Base-by-base conservation (phyloP, 64 coral and sea anemone genomes). In the Anthopleura sola region DNA sequence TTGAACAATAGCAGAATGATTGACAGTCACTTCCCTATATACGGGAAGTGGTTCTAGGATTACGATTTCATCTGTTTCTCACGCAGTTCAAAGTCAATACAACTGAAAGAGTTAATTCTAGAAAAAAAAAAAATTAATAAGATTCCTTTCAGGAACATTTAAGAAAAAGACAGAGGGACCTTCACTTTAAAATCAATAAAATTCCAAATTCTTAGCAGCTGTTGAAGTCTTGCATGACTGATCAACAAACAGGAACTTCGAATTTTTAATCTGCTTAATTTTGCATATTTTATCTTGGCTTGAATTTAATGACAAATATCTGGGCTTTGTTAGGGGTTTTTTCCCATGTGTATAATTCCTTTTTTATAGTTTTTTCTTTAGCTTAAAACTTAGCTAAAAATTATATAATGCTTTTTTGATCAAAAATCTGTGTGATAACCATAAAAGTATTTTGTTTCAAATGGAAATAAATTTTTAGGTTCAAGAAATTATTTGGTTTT, bases 1-100 rank as follows among this genome's bases (percentile, higher is more conserved):
- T 71, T 71, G 66, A 71, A 71, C 66, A 71, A 71, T 32, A 71
- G 66, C 29, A n/a, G 62, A 5, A 16, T 79, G 76, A 79, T 79
- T 79, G 76, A 79, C 76, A 79, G 76, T 79, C 76, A 79, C 76
- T 79, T 79, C 76, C 76, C 76, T 38, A 79, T 79, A 26, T 23
- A 71, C 31, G 66, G 76, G 76, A 79, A 79, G 76, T 71, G 38
- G 44, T 38, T 44, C 76, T 44, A 44, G 24, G 8, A 79, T 79
- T 79, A 79, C 76, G 32, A 77, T 38, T 79, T 71, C 14, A 34
- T 71, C 66, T 71, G n/a, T 34, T 7, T 62, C 19, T 62, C 24
- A 6, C 31, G 1, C 13, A 71, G 11, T 29, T 32, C 8, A 71
- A 32, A 71, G 23, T 26, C 58, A 62, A 26, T 14, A 53, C 50